Percentiles rank a stretch among this genome's conserved stretches.
Evolutionary conservation across 2,113 vertebrate species (phyloP).

Genomic region (Pyxicephalus adspersus): DNA sequence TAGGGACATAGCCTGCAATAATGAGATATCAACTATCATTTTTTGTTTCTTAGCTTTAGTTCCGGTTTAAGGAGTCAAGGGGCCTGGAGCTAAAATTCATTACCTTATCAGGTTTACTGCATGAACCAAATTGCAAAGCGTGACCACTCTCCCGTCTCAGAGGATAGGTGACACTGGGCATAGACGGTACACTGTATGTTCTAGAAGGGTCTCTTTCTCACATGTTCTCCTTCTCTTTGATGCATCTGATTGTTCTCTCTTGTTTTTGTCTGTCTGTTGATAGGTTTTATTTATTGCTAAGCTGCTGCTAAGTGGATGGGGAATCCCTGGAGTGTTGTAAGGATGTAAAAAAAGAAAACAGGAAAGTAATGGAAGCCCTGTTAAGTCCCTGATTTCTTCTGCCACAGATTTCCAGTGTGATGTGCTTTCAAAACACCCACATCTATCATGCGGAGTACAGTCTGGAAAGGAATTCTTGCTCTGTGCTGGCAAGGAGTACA

Average conservation of each 20-base stretch:
- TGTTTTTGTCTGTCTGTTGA: slow-evolving; percentile 7
- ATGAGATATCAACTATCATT: too few relatives aligned
- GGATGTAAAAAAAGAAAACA: slow-evolving; percentile 47
- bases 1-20: too few relatives aligned
- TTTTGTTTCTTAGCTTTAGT: too few relatives aligned
- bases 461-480: background rate
- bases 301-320: slow-evolving; percentile 2
- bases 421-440: slow-evolving; percentile 28
- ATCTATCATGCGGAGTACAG: slow-evolving; percentile 3
- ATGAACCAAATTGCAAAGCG: too few relatives aligned
- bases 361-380: slow-evolving; percentile 1
- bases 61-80: too few relatives aligned
- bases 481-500: background rate
- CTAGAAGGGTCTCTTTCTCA: background rate
- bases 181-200: too few relatives aligned
- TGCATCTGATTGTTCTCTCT: background rate
- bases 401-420: slow-evolving; percentile 14
- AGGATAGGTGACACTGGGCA: too few relatives aligned
- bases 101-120: too few relatives aligned
- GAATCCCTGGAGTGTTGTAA: slow-evolving; percentile 36
- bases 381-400: background rate
- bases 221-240: background rate
- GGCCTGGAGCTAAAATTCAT: too few relatives aligned
- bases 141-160: too few relatives aligned
- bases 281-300: slow-evolving; percentile 32